Conservation (phyloP, 1,140 invertebrate species). For the Drosophila pseudoananassae region DNA sequence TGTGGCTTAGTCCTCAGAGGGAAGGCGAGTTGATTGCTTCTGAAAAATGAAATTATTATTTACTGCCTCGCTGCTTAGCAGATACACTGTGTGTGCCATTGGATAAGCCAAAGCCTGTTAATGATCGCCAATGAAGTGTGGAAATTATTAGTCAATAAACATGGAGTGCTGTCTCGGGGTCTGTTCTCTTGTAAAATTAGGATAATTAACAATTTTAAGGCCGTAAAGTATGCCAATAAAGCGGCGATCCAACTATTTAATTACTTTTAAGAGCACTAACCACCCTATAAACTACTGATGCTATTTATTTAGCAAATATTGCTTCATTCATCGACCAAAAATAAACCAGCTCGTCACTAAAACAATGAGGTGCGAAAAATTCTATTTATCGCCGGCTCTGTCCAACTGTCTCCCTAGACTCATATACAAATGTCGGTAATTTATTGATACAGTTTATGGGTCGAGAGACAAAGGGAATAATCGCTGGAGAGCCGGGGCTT, state of each 20-base stretch:
- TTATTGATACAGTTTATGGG: constrained; percentile 59
- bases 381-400: constrained; percentile 51
- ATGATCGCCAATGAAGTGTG: constrained; percentile 5
- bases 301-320: background rate
- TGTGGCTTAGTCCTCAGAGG: background rate
- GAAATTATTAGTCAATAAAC: constrained; percentile 37
- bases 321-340: background rate
- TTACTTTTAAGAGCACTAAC: background rate
- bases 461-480: constrained; percentile 18
- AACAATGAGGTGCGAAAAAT: constrained; percentile 49
- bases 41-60: constrained; percentile 30
- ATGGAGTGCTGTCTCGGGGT: constrained; percentile 17
- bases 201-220: constrained; percentile 20
- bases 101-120: constrained; percentile 12
- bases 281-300: too few species aligned
- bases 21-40: constrained; percentile 27
- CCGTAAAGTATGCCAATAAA: background rate
- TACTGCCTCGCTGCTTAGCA: constrained; percentile 3
- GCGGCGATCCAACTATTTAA: background rate
- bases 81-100: background rate
- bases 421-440: constrained; percentile 32
- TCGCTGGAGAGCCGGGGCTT: constrained; percentile 20
- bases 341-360: constrained; percentile 7
- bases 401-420: constrained; percentile 16
- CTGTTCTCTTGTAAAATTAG: constrained; percentile 10